Base-by-base conservation (phyloP, 2,797 vertebrate species). In the Brachymystax lenok region DNA sequence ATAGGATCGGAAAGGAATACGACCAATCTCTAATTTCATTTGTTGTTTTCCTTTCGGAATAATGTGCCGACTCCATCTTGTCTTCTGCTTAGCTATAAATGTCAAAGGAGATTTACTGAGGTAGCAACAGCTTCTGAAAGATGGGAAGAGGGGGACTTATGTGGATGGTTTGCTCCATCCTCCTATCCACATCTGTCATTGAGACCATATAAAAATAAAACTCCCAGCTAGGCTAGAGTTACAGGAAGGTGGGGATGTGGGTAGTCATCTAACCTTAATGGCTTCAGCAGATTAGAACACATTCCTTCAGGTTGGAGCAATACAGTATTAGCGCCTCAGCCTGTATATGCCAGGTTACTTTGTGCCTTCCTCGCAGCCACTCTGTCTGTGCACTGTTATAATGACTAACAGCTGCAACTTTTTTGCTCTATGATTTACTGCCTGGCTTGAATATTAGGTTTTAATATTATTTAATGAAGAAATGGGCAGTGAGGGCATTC, bases 201-300 rank as follows among this genome's bases (percentile, higher is more conserved):
- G 85, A 24, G 59, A 63, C 21, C 59, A 63, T 24, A 91, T 83
- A 74, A 77, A 90, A 88, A 84, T 54, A 54, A 17, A 73, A 88
- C 88, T 81, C 70, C 71, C 33, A 68, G 79, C 74, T 69, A 5
- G 21, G 67, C 81, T 73, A 78, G 83, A 76, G 76, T 76, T 74
- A 79, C 69, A 77, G 74, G 75, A 73, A 83, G 77, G 72, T 75
- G 73, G 72, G 77, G 70, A 6, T 50, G 24, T 33, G 7, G n/a
- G 30, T 24, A 86, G 73, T 77, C 51, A 56, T 81, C 80, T 74
- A 74, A 61, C 66, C 75, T 72, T 88, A 84, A 94, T 90, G 87
- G 80, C 83, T 94, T 92, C 69, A 88, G 78, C 93, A 94, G 92
- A 87, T 78, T n/a, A 46, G 5, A 50, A 56, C 81, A 50, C 80